phyloP scores from a whole-genome alignment of 1,140 invertebrate species.

The Drosophila bifasciata region DNA sequence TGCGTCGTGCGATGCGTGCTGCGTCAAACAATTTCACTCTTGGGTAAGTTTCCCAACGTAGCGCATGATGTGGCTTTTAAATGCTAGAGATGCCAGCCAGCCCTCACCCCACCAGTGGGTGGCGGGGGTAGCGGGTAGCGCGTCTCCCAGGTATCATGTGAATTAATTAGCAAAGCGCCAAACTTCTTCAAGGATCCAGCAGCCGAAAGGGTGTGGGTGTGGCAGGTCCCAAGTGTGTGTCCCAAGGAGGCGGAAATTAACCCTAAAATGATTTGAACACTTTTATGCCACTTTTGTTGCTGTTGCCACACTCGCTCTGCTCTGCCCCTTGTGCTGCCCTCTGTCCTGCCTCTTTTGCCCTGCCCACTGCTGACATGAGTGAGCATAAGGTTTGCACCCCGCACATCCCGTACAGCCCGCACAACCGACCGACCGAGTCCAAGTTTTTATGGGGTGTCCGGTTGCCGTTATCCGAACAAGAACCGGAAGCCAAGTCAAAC shows the following conservation, averaged over 20 bases:
- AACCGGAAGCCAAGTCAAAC: conserved; percentile 78
- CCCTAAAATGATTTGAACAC: conserved; percentile 76
- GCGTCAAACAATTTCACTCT: conserved; percentile 60
- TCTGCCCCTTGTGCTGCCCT: neutral
- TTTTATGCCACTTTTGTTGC: conserved; percentile 60
- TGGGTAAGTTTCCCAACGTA: conserved; percentile 53
- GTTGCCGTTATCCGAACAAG: conserved; percentile 58
- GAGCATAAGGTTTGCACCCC: conserved; percentile 50
- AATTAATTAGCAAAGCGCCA: conserved; percentile 63
- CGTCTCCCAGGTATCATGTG: conserved; percentile 70
- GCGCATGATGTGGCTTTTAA: conserved; percentile 52
- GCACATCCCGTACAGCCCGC: neutral
- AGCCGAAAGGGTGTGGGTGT: too few species aligned
- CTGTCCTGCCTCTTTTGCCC: neutral
- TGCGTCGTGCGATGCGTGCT: conserved; percentile 43
- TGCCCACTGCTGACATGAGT: conserved; percentile 39
- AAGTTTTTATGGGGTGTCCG: conserved; percentile 79
- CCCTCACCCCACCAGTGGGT: too few species aligned
- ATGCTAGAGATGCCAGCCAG: neutral
- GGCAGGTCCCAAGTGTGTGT: too few species aligned
- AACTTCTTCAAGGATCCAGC: neutral
- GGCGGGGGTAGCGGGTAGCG: too few species aligned
- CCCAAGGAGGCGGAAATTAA: conserved; percentile 63
- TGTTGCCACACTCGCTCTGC: conserved; percentile 7
- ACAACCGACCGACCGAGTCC: conserved; percentile 11